Percentiles rank a stretch among this genome's conserved stretches.
Conservation (phyloP, 2,888 invertebrate species). For the Caenorhabditis virilis region DNA sequence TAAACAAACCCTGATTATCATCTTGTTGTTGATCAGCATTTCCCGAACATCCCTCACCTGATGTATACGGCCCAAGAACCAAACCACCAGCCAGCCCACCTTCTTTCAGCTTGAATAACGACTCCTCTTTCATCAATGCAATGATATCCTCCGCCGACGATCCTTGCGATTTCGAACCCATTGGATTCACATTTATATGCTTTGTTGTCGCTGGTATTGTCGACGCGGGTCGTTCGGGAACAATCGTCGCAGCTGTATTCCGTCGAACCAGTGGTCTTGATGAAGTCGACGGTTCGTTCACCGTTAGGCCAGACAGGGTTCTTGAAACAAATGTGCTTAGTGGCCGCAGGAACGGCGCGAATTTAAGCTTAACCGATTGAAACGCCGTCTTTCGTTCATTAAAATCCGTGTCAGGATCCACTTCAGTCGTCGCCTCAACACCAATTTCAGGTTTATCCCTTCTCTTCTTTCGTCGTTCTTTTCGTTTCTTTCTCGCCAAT, state of each 20-base stretch:
- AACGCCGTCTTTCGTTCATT: not conserved
- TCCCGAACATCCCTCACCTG: too few relatives aligned
- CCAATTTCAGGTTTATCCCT: too few relatives aligned
- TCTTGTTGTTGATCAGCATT: too few relatives aligned
- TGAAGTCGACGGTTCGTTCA: not conserved
- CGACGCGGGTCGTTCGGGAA: constrained; percentile 6
- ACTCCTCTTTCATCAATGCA: constrained; percentile 7
- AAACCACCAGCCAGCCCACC: too few relatives aligned
- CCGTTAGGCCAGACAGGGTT: not conserved
- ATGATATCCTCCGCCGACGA: constrained; percentile 34
- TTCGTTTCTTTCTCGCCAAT: not conserved
- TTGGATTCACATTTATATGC: not conserved
- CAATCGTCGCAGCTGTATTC: not conserved
- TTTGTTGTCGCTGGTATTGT: not conserved
- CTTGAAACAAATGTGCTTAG: constrained; percentile 12
- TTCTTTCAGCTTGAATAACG: constrained; percentile 2
- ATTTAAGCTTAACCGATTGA: constrained; percentile 1
- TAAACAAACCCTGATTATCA: too few relatives aligned
- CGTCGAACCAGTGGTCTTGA: not conserved
- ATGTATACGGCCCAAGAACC: too few relatives aligned
- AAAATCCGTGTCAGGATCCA: too few relatives aligned
- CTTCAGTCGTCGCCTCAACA: too few relatives aligned
- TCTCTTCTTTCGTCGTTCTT: too few relatives aligned
- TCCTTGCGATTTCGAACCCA: constrained; percentile 10
- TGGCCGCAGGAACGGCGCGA: constrained; percentile 25